These are phyloP conservation scores for Cromileptes altivelis DNA, from an alignment of 2,113 vertebrate species.

Conservation along the genomic window DNA sequence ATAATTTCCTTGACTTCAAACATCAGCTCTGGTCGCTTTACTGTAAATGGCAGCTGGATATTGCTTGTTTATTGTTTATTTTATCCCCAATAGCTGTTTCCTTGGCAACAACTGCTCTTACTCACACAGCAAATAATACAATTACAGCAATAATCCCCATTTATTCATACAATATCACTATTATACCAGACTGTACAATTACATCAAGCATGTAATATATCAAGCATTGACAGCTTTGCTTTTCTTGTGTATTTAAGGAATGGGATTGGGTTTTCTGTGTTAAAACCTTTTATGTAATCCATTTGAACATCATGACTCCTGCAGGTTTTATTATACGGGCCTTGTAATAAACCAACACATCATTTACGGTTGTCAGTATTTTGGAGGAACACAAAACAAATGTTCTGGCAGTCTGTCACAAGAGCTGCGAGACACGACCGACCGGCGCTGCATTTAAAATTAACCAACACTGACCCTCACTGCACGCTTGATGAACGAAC, in stretches of 20 bases:
- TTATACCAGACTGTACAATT: neutral
- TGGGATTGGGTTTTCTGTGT: neutral
- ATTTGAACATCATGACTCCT: neutral
- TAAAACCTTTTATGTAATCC: neutral
- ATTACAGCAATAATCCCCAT: neutral
- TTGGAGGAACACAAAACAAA: slow-evolving; percentile 22
- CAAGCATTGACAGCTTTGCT: neutral
- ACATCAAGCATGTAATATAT: neutral
- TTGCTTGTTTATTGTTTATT: slow-evolving; percentile 6
- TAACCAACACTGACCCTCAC: slow-evolving; percentile 11
- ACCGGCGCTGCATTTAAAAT: slow-evolving; percentile 32
- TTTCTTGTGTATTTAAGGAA: neutral
- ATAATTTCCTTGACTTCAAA: neutral
- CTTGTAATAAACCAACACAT: slow-evolving; percentile 23
- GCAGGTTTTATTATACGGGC: neutral
- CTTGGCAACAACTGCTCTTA: neutral
- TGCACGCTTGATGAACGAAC: slow-evolving; percentile 31
- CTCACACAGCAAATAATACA: neutral
- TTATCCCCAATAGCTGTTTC: slow-evolving; percentile 5
- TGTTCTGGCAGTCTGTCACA: slow-evolving; percentile 5
- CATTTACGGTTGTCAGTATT: slow-evolving; percentile 19
- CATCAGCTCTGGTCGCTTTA: neutral
- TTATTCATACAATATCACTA: neutral
- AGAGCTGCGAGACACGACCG: neutral
- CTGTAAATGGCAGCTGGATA: neutral